Conservation (phyloP, 2,888 invertebrate genomes). For the Pegoplata infirma region DNA sequence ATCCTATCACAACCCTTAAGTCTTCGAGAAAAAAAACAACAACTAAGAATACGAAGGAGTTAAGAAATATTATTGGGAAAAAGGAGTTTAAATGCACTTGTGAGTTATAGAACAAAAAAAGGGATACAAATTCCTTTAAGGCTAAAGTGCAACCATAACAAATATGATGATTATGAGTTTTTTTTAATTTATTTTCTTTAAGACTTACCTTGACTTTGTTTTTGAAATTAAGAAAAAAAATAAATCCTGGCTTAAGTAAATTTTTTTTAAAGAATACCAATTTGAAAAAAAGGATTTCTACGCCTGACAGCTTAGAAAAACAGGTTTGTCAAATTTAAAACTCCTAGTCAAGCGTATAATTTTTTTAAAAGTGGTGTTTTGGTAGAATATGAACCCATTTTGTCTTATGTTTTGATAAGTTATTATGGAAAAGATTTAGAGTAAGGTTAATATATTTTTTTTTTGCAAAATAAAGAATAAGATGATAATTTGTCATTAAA, state of each 20-base stretch:
- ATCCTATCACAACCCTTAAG: conserved; percentile 13
- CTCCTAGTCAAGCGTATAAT: conserved; percentile 12
- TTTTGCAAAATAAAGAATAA: background rate
- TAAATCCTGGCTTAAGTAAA: conserved; percentile 2
- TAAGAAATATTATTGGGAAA: background rate
- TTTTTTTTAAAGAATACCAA: conserved; percentile 4
- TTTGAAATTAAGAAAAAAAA: background rate
- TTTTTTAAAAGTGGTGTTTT: background rate
- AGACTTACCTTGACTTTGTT: conserved; percentile 39
- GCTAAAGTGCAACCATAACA: conserved; percentile 54
- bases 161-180: conserved; percentile 27
- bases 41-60: conserved; percentile 43
- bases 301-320: conserved; percentile 7
- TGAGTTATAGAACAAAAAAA: background rate
- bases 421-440: conserved; percentile 47
- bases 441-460: background rate
- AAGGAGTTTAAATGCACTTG: conserved; percentile 38
- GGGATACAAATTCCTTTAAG: background rate
- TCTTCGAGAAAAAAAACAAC: background rate
- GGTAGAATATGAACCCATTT: background rate
- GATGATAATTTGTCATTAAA: too few relatives aligned
- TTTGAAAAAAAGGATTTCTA: background rate
- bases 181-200: background rate
- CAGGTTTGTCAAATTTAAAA: background rate
- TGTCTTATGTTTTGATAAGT: conserved; percentile 28